Conservation (phyloP, 1,140 invertebrate species). For the Gerris buenoi region DNA sequence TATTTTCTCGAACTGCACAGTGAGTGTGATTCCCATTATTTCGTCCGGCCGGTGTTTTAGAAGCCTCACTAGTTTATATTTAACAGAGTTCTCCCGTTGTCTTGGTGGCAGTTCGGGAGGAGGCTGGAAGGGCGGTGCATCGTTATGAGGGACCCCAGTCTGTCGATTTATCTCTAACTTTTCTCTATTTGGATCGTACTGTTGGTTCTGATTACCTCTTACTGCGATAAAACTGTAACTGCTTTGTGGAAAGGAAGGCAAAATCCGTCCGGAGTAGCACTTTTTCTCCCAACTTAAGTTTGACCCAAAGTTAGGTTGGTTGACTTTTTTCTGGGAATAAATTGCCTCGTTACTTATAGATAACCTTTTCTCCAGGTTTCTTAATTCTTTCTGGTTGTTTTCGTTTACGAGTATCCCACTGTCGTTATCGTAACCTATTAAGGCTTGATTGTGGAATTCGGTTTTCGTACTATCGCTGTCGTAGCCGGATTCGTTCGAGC, state of each 20-base stretch:
- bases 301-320: slow-evolving; percentile 42
- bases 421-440: slow-evolving; percentile 22
- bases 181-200: no score
- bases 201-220: neutral
- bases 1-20: neutral
- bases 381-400: no score
- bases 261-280: slow-evolving; percentile 27
- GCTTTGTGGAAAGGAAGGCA: slow-evolving; percentile 57
- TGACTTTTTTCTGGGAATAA: no score
- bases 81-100: neutral
- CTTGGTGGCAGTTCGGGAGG: no score
- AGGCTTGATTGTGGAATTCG: neutral
- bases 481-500: slow-evolving; percentile 68
- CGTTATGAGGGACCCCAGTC: no score
- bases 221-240: slow-evolving; percentile 38
- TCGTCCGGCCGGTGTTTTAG: slow-evolving; percentile 32
- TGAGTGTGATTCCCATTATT: neutral
- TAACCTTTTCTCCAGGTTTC: no score
- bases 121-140: no score
- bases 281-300: slow-evolving; percentile 76
- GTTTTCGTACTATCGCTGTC: slow-evolving; percentile 42
- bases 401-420: slow-evolving; percentile 27
- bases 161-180: no score
- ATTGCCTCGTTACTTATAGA: no score
- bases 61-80: slow-evolving; percentile 36